A percentile compares a stretch with the other conserved stretches of the same genome.
Evolutionary conservation across 2,113 vertebrate genomes (phyloP).

Genomic region (Diphyllodes magnificus): DNA sequence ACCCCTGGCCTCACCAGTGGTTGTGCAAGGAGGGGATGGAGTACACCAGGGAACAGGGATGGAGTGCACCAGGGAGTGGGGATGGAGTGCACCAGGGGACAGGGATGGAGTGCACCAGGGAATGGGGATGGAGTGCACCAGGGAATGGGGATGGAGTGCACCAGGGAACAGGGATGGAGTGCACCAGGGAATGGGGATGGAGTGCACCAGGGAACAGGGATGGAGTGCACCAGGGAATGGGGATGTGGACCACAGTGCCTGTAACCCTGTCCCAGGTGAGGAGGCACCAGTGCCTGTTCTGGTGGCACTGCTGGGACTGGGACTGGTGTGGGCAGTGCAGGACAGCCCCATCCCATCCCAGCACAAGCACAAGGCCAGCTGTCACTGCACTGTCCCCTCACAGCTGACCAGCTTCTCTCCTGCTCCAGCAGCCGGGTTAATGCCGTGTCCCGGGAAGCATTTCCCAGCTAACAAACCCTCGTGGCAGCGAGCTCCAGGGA

Average conservation of each 20-base stretch:
- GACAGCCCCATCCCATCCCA: background rate
- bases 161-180: no score
- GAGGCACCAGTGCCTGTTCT: background rate
- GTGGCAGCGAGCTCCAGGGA: background rate
- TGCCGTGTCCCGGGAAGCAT: background rate
- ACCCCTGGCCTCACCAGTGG: background rate
- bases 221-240: no score
- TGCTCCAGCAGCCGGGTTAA: background rate
- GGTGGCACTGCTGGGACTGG: background rate
- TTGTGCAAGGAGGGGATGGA: background rate
- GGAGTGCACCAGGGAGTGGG: no score
- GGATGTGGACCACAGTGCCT: background rate
- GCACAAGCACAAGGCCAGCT: background rate
- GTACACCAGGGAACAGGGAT: no score
- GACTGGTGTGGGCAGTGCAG: background rate
- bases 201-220: no score
- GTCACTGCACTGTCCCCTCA: fast-evolving
- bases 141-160: no score
- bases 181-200: no score
- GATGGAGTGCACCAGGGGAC: no score
- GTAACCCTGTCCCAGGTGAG: background rate
- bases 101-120: no score
- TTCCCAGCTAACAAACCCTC: background rate
- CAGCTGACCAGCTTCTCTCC: background rate
- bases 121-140: no score